These are phyloP conservation scores for Tolypeutes matacus DNA, from an alignment of 2,797 vertebrate genomes.

Conservation along the genomic window DNA sequence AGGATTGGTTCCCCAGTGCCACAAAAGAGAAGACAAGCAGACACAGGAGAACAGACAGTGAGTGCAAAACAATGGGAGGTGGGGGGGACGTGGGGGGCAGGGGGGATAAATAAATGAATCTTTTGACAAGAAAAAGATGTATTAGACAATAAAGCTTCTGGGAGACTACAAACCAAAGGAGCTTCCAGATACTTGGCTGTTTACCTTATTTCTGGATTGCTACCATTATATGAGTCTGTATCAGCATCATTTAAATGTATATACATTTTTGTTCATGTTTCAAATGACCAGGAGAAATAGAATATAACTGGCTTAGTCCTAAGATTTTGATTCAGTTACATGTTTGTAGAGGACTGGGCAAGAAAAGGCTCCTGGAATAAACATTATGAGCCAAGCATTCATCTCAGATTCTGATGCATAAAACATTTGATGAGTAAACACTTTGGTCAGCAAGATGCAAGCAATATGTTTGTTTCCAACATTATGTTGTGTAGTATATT, in stretches of 20 bases:
- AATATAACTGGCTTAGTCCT: neutral
- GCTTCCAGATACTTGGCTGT: fast-evolving
- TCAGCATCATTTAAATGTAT: neutral
- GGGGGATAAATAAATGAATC: too few species aligned
- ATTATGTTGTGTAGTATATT: neutral
- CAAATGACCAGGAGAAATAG: neutral
- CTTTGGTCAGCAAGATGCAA: neutral
- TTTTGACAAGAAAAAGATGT: too few species aligned
- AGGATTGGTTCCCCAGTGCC: too few species aligned
- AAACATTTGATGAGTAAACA: neutral
- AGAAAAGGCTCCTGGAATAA: neutral
- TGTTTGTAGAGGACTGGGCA: neutral
- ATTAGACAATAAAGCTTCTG: neutral
- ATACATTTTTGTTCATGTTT: neutral
- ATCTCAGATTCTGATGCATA: neutral
- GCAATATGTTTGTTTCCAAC: neutral
- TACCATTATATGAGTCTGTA: neutral
- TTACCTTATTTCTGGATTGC: neutral
- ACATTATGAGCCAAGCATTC: neutral
- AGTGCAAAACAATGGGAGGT: too few species aligned
- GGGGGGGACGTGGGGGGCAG: too few species aligned
- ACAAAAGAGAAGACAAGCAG: too few species aligned
- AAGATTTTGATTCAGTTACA: neutral
- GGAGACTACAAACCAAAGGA: neutral
- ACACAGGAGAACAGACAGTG: too few species aligned